Percentiles rank a stretch among this genome's conserved stretches.
Evolutionary conservation across 2,113 vertebrate species (phyloP).

Genomic region (Cyanistes caeruleus): DNA sequence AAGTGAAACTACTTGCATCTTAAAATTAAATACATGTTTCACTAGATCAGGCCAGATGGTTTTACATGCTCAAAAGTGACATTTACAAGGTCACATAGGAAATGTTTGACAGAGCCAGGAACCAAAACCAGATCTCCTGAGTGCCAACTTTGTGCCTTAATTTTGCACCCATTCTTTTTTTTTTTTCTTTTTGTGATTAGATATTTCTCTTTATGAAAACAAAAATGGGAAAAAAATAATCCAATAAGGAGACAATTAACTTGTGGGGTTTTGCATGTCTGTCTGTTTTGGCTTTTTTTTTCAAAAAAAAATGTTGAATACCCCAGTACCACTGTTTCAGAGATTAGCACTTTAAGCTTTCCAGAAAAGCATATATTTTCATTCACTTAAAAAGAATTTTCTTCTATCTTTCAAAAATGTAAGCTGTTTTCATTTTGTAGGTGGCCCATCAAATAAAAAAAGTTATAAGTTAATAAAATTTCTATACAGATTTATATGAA

Average conservation of each 20-base stretch:
- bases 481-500: constrained; percentile 23
- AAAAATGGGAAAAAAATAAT: not conserved
- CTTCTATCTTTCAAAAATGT: not conserved
- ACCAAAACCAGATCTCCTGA: constrained; percentile 10
- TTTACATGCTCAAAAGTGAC: constrained; percentile 61
- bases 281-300: not conserved
- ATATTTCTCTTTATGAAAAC: not conserved
- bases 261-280: not conserved
- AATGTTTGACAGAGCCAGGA: constrained; percentile 55
- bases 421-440: constrained; percentile 24
- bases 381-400: not conserved
- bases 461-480: constrained; percentile 48
- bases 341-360: not conserved
- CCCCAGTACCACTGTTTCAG: not conserved
- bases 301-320: not conserved
- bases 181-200: not conserved
- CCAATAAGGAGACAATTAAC: not conserved
- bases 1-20: constrained; percentile 52
- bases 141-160: constrained; percentile 22
- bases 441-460: constrained; percentile 55
- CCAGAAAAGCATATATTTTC: not conserved
- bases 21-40: constrained; percentile 69
- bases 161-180: not conserved
- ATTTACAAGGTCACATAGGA: constrained; percentile 68
- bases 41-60: constrained; percentile 58